A percentile compares a stretch with the other conserved stretches of the same genome.
Evolutionary conservation across 2,888 invertebrate species (phyloP).

Genomic region (Flexamia atlantica): DNA sequence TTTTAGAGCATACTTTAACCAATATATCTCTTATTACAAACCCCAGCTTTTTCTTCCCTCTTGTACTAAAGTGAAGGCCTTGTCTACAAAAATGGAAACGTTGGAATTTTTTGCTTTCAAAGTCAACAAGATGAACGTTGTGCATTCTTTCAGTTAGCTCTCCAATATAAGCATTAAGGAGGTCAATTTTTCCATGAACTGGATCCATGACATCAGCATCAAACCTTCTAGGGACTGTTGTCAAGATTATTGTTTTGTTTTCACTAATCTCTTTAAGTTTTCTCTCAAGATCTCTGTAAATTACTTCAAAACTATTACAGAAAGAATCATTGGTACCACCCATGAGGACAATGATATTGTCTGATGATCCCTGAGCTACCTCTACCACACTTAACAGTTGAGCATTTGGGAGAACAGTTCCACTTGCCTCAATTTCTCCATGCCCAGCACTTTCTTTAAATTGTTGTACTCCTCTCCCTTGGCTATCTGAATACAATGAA

Average conservation of each 20-base stretch:
- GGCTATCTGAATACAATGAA: too few relatives aligned
- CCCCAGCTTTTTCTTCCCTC: constrained; percentile 9
- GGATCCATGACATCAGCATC: constrained; percentile 12
- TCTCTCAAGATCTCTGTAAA: constrained; percentile 18
- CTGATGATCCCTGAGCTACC: too few relatives aligned
- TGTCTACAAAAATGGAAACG: not conserved
- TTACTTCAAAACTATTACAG: too few relatives aligned
- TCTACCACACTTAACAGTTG: too few relatives aligned
- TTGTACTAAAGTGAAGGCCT: constrained; percentile 26
- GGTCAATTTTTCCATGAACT: not conserved
- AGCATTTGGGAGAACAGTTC: too few relatives aligned
- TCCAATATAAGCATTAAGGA: constrained; percentile 13
- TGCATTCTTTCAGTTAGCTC: constrained; percentile 16
- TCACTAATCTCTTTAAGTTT: constrained; percentile 4
- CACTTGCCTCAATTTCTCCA: too few relatives aligned
- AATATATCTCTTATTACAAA: not conserved
- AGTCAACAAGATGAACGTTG: constrained; percentile 6
- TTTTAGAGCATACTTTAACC: not conserved
- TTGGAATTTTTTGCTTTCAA: not conserved
- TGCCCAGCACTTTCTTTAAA: too few relatives aligned
- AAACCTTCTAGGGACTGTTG: too few relatives aligned
- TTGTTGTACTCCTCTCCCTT: too few relatives aligned
- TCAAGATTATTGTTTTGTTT: not conserved
- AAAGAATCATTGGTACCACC: too few relatives aligned
- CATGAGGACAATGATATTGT: too few relatives aligned